phyloP scores from a whole-genome alignment of 1,140 invertebrate genomes.

The Bicyclus anynana region DNA sequence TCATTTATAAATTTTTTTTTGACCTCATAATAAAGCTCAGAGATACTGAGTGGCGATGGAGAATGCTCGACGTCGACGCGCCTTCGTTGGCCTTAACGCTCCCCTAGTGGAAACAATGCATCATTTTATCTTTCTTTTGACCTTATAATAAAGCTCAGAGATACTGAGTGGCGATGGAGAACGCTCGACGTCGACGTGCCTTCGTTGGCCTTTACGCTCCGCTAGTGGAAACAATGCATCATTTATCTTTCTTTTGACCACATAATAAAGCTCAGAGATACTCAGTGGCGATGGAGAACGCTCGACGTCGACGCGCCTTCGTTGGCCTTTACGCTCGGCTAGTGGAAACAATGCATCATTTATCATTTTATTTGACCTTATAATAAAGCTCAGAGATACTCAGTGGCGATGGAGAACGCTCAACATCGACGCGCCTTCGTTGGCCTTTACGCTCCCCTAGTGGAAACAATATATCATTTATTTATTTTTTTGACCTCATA shows the following conservation, averaged over 20 bases:
- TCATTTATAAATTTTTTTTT: too few relatives aligned
- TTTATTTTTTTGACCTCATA: too few relatives aligned
- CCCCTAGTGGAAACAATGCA: conserved; percentile 13
- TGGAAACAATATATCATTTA: too few relatives aligned
- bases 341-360: background rate
- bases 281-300: too few relatives aligned
- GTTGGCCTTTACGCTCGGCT: conserved; percentile 35
- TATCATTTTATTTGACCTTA: background rate
- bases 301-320: conserved; percentile 37
- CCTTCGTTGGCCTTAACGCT: conserved; percentile 39
- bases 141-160: too few relatives aligned
- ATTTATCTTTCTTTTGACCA: background rate
- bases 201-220: conserved; percentile 37
- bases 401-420: too few relatives aligned
- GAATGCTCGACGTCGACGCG: conserved; percentile 33
- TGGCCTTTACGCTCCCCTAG: too few relatives aligned
- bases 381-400: background rate
- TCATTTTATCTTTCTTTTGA: too few relatives aligned
- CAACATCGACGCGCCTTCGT: too few relatives aligned
- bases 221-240: conserved; percentile 13
- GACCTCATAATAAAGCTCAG: too few relatives aligned
- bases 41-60: too few relatives aligned
- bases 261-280: background rate
- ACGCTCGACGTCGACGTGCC: conserved; percentile 33
- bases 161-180: too few relatives aligned